Base-by-base conservation (phyloP, 2,113 vertebrate species). In the Tautogolabrus adspersus region DNA sequence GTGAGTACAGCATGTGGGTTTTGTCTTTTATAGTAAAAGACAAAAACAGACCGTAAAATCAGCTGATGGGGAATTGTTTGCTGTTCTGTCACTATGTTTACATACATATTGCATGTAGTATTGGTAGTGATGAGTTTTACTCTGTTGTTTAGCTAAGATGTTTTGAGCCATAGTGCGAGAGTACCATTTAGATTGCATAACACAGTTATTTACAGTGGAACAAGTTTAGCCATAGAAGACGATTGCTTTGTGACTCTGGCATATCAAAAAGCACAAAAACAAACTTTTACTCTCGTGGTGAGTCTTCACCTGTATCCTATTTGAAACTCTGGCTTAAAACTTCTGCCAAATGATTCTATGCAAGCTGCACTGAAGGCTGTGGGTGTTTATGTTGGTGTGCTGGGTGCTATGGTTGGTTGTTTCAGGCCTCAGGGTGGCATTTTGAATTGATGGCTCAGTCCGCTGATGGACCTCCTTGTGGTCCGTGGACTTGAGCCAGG, bases 361-460 rank as follows among this genome's bases (percentile, higher is more conserved):
- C 21, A n/a, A 58, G 23, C 49, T 65, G 49, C 16, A 62, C 8
- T 66, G 44, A 49, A 70, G 67, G 59, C 13, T 11, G 23, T 59
- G 37, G 30, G 30, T 34, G 30, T 34, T 34, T 23, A 19, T 75
- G 57, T 30, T 81, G n/a, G 52, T 77, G 49, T 66, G 44, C 55
- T 38, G 42, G 47, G 26, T 70, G 70, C 52, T 75, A 51, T 62
- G 49, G 65, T 55, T 70, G 34, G 58, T 18, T 4, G 9, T 3
- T 12, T 26, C 58, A 66, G 64, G 81, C 84, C 85, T 66, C 21
- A 26, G 75, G 85, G 74, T 21, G 49, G 21, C 66, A 23, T 51
- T 60, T 21, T 22, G 75, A 81, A 85, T 89, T 82, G 18, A 87
- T 88, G 82, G n/a, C 68, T 62, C 73, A 77, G 60, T 86, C 75